Conservation (phyloP, 2,113 vertebrate genomes). For the Trinectes maculatus region DNA sequence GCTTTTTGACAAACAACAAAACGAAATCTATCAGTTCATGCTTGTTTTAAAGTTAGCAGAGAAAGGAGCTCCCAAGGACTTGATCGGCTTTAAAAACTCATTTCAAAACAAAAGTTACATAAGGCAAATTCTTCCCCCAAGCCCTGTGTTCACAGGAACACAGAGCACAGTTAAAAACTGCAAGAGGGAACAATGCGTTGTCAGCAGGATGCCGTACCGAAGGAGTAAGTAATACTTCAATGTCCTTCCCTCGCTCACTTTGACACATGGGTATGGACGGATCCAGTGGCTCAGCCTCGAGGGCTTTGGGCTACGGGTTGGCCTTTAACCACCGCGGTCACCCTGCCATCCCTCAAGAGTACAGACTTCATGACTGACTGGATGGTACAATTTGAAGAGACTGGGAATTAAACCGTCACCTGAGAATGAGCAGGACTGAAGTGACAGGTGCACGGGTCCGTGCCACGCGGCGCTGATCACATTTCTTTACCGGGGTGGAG, state of each 20-base stretch:
- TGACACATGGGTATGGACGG: slow-evolving; percentile 9
- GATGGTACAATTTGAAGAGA: slow-evolving; percentile 4
- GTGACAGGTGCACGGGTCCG: slow-evolving; percentile 48
- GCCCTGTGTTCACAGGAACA: slow-evolving; percentile 8
- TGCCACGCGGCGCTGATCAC: slow-evolving; percentile 2
- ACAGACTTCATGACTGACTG: slow-evolving; percentile 25
- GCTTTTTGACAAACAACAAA: neutral
- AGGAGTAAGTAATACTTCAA: slow-evolving; percentile 33
- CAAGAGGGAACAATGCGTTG: neutral
- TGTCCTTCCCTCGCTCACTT: slow-evolving; percentile 6
- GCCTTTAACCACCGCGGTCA: slow-evolving; percentile 35
- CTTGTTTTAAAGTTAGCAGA: neutral
- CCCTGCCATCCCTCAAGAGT: slow-evolving; percentile 14
- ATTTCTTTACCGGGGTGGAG: too few relatives aligned
- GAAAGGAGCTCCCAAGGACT: neutral
- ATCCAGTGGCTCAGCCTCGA: slow-evolving; percentile 5
- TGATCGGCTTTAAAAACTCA: neutral
- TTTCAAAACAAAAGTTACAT: neutral
- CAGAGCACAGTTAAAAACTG: neutral
- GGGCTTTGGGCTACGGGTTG: slow-evolving; percentile 9
- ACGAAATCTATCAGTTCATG: neutral
- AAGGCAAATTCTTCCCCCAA: neutral
- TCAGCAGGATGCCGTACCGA: slow-evolving; percentile 19
- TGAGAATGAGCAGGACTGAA: slow-evolving; percentile 30
- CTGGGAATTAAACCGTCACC: slow-evolving; percentile 38